phyloP scores from a whole-genome alignment of 2,888 invertebrate species.

The Chloroclysta siterata region DNA sequence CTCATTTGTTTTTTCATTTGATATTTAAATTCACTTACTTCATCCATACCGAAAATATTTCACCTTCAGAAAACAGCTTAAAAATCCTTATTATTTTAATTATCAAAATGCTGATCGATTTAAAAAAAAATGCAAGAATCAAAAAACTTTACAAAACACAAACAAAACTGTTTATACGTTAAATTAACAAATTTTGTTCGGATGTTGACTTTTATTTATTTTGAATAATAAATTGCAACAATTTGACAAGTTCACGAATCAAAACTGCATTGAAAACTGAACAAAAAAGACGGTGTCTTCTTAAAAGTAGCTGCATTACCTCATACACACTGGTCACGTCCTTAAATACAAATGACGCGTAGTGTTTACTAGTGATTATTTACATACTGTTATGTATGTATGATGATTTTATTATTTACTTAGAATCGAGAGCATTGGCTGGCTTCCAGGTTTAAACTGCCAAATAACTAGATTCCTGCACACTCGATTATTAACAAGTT shows the following conservation, averaged over 20 bases:
- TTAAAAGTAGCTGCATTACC: slow-evolving; percentile 9
- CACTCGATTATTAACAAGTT: too few species aligned
- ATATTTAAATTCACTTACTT: too few species aligned
- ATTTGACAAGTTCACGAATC: background rate
- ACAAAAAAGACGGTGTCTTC: background rate
- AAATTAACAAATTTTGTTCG: too few species aligned
- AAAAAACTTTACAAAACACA: too few species aligned
- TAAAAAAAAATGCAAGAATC: too few species aligned
- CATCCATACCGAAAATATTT: too few species aligned
- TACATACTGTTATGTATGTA: background rate
- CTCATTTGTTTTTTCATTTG: too few species aligned
- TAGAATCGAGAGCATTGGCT: slow-evolving; percentile 12
- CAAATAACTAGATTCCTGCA: slow-evolving; percentile 1
- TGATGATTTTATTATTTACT: slow-evolving; percentile 10
- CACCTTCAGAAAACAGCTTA: too few species aligned
- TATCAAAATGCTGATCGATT: too few species aligned
- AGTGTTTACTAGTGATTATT: slow-evolving; percentile 14
- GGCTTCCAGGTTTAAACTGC: slow-evolving; percentile 10
- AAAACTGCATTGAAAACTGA: slow-evolving; percentile 21
- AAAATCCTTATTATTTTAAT: too few species aligned
- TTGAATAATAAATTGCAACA: background rate
- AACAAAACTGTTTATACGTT: too few species aligned
- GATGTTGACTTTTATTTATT: background rate
- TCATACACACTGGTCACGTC: slow-evolving; percentile 13
- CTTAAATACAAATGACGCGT: slow-evolving; percentile 23